Evolutionary conservation across 2,888 invertebrate species (phyloP).

Genomic region (Fissipunctia ypsillon): DNA sequence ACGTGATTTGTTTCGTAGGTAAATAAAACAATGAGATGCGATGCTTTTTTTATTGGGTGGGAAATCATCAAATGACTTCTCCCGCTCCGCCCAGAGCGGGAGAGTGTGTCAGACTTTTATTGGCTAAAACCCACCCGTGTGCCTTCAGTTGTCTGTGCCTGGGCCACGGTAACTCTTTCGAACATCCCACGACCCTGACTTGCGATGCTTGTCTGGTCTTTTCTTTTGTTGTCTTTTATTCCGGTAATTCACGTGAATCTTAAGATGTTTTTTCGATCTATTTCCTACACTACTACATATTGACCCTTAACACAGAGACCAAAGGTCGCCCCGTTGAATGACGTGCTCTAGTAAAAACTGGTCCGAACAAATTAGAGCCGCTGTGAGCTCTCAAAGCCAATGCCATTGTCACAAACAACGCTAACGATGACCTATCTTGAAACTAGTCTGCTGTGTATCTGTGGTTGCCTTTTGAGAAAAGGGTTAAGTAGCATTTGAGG

Average conservation of each 20-base stretch:
- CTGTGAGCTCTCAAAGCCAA: constrained; percentile 32
- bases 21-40: constrained; percentile 11
- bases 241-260: constrained; percentile 8
- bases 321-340: constrained; percentile 29
- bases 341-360: constrained; percentile 51
- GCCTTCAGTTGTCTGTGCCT: too few relatives aligned
- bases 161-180: too few relatives aligned
- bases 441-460: neutral
- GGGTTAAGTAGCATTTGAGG: neutral
- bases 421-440: neutral
- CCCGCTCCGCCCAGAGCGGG: too few relatives aligned
- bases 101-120: too few relatives aligned
- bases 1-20: constrained; percentile 8
- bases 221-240: constrained; percentile 33
- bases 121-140: too few relatives aligned
- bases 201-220: neutral
- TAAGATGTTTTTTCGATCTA: neutral
- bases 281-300: neutral
- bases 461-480: neutral
- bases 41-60: too few relatives aligned
- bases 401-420: constrained; percentile 35
- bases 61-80: too few relatives aligned
- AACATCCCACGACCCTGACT: too few relatives aligned
- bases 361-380: constrained; percentile 50
- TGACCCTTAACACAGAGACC: constrained; percentile 26